Conservation (phyloP, 2,113 vertebrate species). For the Chloropsis hardwickii region DNA sequence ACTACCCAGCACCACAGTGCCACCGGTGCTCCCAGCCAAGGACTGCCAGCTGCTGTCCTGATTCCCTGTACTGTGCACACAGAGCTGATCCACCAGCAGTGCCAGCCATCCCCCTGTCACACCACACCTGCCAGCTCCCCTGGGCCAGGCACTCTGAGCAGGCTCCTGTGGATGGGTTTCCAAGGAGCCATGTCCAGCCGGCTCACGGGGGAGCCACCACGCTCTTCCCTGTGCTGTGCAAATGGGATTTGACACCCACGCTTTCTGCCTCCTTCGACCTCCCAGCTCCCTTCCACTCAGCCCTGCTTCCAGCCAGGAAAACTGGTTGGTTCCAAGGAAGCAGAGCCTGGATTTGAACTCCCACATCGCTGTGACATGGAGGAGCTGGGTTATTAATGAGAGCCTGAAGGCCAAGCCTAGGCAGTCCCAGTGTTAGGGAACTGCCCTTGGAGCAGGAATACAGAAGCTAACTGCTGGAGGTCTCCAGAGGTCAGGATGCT, state of each 20-base stretch:
- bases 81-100: fast-evolving
- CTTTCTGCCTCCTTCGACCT: not conserved
- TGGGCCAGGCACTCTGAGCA: not conserved
- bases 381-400: not conserved
- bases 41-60: not conserved
- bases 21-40: not conserved
- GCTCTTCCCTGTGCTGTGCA: not conserved
- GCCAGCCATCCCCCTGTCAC: fast-evolving
- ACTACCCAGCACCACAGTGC: fast-evolving
- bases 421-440: not conserved
- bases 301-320: not conserved
- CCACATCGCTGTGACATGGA: fast-evolving
- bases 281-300: not conserved
- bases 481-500: not conserved
- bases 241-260: not conserved
- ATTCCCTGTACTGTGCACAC: fast-evolving
- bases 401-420: not conserved
- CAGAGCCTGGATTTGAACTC: fast-evolving
- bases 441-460: not conserved
- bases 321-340: not conserved
- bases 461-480: not conserved
- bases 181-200: fast-evolving
- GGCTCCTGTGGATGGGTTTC: not conserved
- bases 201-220: fast-evolving
- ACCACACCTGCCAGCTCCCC: not conserved